Evolutionary conservation across 2,888 invertebrate genomes (phyloP).

Genomic region (Limnephilus lunatus): DNA sequence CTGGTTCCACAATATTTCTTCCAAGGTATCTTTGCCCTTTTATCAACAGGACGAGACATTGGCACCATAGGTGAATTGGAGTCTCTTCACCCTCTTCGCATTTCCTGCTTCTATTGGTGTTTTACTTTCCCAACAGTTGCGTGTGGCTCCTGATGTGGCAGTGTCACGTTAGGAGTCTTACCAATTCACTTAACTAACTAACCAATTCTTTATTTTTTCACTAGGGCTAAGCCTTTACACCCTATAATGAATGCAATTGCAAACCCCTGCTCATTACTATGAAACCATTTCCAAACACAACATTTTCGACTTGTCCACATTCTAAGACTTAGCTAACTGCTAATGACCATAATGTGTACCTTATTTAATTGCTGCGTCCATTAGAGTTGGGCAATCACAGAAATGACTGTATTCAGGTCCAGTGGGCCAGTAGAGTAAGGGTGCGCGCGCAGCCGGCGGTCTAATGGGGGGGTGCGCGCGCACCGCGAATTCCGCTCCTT

Average conservation of each 20-base stretch:
- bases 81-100: too few relatives aligned
- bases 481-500: neutral
- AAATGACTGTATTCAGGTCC: slow-evolving; percentile 3
- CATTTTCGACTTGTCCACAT: neutral
- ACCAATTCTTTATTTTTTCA: neutral
- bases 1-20: too few relatives aligned
- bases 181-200: too few relatives aligned
- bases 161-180: too few relatives aligned
- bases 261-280: neutral
- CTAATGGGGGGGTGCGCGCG: neutral
- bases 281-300: neutral
- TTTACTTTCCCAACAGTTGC: too few relatives aligned
- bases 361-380: slow-evolving; percentile 14
- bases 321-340: neutral
- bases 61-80: too few relatives aligned
- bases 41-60: too few relatives aligned
- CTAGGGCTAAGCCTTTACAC: neutral
- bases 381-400: slow-evolving; percentile 10
- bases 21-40: too few relatives aligned
- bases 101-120: too few relatives aligned
- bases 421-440: neutral
- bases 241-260: neutral
- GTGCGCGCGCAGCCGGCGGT: slow-evolving; percentile 10
- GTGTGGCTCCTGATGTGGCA: too few relatives aligned
- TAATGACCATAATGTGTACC: neutral